Conservation (phyloP, 2,797 vertebrate genomes). For the Halcyon badia region DNA sequence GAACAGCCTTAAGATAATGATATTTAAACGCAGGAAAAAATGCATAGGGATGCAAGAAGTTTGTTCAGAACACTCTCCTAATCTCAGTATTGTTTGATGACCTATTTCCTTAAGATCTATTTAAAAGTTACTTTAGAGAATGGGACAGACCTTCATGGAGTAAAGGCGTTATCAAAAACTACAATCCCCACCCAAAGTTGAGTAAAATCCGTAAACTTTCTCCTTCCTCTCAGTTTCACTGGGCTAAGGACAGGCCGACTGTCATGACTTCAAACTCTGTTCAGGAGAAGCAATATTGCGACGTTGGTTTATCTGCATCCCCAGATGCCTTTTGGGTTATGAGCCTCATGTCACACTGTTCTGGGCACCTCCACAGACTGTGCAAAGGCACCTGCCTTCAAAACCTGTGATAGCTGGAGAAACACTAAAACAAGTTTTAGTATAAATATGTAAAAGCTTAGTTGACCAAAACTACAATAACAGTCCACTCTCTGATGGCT, state of each 20-base stretch:
- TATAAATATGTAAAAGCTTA: accelerated
- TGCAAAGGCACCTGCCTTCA: not conserved
- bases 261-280: not conserved
- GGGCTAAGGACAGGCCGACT: not conserved
- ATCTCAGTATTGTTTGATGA: not conserved
- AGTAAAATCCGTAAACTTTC: not conserved
- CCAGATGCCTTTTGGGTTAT: accelerated
- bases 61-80: accelerated
- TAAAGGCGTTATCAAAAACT: not conserved
- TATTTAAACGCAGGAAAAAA: not conserved
- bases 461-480: not conserved
- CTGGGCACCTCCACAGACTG: not conserved
- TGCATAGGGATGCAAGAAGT: not conserved
- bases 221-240: not conserved
- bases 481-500: accelerated
- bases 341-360: not conserved
- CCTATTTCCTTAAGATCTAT: not conserved
- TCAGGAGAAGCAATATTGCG: not conserved
- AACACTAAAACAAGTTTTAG: not conserved
- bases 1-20: not conserved
- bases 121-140: not conserved
- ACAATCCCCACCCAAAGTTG: not conserved
- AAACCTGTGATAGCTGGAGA: not conserved
- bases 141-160: not conserved
- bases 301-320: not conserved